phyloP scores from a whole-genome alignment of 2,888 invertebrate species.

The Trypoxylon attenuatum region DNA sequence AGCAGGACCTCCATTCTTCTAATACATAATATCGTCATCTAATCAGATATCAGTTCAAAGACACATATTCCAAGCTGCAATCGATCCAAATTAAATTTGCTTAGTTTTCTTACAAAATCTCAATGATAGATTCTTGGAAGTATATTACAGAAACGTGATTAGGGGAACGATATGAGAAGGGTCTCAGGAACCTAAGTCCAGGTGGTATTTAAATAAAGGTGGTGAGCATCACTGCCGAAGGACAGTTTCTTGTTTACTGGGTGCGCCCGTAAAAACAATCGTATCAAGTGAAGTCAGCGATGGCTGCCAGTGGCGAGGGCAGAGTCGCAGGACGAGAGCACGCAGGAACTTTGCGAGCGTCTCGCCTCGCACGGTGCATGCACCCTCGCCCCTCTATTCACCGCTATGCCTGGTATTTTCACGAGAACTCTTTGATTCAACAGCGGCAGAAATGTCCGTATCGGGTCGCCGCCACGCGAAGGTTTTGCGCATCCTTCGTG shows the following conservation, averaged over 20 bases:
- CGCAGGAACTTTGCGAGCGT: slow-evolving; percentile 33
- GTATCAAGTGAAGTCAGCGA: slow-evolving; percentile 68
- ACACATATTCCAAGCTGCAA: too few species aligned
- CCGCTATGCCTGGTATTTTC: slow-evolving; percentile 72
- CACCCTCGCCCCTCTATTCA: slow-evolving; percentile 58
- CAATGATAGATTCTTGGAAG: too few species aligned
- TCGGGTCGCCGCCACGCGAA: slow-evolving; percentile 55
- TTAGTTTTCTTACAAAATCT: too few species aligned
- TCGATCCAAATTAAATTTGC: too few species aligned
- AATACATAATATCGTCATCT: too few species aligned
- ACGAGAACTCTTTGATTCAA: slow-evolving; percentile 69
- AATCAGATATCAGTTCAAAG: too few species aligned
- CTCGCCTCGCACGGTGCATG: slow-evolving; percentile 19
- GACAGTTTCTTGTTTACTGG: slow-evolving; percentile 71
- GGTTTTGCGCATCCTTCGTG: slow-evolving; percentile 57
- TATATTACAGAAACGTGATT: too few species aligned
- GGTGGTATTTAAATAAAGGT: slow-evolving; percentile 43
- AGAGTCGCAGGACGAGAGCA: slow-evolving; percentile 28
- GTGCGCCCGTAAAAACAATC: slow-evolving; percentile 72
- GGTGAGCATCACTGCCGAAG: slow-evolving; percentile 70
- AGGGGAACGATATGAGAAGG: too few species aligned
- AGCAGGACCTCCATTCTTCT: too few species aligned
- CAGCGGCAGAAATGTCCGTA: slow-evolving; percentile 69
- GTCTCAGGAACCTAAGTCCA: background rate
- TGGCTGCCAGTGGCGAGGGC: slow-evolving; percentile 52